Evolutionary conservation across 2,888 invertebrate genomes (phyloP), one percentile per base, ranked within the genome.

Genomic region (Phoenoteleia sp.): DNA sequence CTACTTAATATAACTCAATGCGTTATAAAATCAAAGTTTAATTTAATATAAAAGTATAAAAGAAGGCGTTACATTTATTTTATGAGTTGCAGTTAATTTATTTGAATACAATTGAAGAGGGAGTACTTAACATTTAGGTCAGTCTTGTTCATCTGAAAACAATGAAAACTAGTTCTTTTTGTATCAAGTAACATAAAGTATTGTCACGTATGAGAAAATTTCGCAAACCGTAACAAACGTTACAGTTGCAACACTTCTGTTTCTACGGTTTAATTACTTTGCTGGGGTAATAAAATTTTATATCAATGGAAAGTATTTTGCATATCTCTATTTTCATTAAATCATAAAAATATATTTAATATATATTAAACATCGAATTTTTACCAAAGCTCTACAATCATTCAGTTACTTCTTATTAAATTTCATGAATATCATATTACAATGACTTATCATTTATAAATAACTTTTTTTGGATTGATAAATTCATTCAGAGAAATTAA

Each of bases 121-220:
- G 17, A 11, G 19, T 29, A n/a, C 19, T 33, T 25, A 27, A 47
- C 23, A 49, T 66, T 15, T 66, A 66, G 66, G 33, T 52, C 39
- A 39, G 6, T 15, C n/a, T n/a, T 52, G 25, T 67, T 67, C 13
- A 42, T 69, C 42, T 23, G 13, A 33, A 29, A 74, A 62, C 60
- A 60, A 60, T 74, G 36, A n/a, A 60, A 75, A 75, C 64, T 64
- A 39, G 54, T 56, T 75, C 45, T 17, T 54, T 66, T 23, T 74
- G 21, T 36, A 62, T 62, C 19, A n/a, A 36, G 36, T 72, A 58
- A 39, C 39, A 60, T 47, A 33, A 29, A 58, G 45, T 19, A 62
- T 39, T 58, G 33, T 36, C 52, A 23, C 19, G 11, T 58, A 27
- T 66, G 66, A 56, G 56, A 76, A 56, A 4, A 60, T 62, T 54